Percentiles rank a stretch among this genome's conserved stretches.
These are phyloP conservation scores for Picus viridis DNA, from an alignment of 2,797 vertebrate genomes.

Conservation along the genomic window DNA sequence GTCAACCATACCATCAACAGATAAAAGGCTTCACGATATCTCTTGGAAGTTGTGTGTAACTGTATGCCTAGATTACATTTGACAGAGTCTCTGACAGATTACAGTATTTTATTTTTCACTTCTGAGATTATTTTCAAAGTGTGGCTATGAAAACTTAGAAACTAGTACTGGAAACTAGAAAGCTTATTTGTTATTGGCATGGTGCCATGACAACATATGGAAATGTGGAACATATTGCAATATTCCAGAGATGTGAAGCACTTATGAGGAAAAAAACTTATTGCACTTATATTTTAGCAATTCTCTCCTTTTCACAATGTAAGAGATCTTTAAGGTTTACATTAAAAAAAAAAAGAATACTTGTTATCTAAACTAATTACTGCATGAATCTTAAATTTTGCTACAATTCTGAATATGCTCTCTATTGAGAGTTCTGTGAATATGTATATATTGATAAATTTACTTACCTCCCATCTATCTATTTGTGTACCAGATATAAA, in stretches of 20 bases:
- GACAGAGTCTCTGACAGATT: conserved; percentile 36
- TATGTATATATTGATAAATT: neutral
- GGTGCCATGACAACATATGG: conserved; percentile 4
- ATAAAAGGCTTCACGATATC: conserved; percentile 27
- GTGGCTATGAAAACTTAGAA: conserved; percentile 7
- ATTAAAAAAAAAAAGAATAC: neutral
- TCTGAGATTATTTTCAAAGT: conserved; percentile 45
- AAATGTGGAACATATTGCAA: neutral
- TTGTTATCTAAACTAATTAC: neutral
- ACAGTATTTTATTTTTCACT: conserved; percentile 32
- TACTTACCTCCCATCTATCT: neutral
- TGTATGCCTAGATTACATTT: conserved; percentile 26
- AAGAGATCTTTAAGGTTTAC: neutral
- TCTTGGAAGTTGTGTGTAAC: conserved; percentile 9
- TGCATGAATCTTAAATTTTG: neutral
- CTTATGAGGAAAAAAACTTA: neutral
- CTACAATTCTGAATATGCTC: neutral
- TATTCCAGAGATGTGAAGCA: neutral
- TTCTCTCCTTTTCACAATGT: neutral
- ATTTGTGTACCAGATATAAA: neutral
- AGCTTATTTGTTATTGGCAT: neutral
- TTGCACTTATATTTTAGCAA: neutral
- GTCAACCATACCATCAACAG: conserved; percentile 5
- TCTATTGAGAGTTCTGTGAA: neutral
- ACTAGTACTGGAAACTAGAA: neutral